phyloP scores from a whole-genome alignment of 2,888 invertebrate genomes.

The Ochropacha duplaris region DNA sequence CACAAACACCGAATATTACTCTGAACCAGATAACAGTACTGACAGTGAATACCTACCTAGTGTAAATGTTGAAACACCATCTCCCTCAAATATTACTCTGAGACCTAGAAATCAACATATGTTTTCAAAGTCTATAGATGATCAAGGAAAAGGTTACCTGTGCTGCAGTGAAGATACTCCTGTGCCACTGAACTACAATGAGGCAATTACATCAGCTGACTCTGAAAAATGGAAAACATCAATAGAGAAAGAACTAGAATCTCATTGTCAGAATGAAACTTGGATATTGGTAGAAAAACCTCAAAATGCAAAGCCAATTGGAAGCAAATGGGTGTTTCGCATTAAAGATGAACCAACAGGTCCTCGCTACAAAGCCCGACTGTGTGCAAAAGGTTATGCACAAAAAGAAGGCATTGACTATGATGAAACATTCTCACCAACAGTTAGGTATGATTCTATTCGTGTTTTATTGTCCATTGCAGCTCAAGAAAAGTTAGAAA shows the following conservation, averaged over 20 bases:
- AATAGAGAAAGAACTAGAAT: constrained; percentile 7
- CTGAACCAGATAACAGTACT: no score
- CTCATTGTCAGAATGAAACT: no score
- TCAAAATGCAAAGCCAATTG: constrained; percentile 6
- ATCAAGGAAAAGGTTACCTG: constrained; percentile 5
- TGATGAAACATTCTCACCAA: constrained; percentile 22
- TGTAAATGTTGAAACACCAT: no score
- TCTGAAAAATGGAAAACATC: no score
- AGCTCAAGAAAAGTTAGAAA: no score
- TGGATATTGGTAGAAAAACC: constrained; percentile 22
- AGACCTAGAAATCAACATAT: neutral
- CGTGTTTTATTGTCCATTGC: no score
- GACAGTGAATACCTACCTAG: no score
- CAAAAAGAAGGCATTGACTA: constrained; percentile 15
- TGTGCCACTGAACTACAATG: constrained; percentile 2
- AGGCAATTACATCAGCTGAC: constrained; percentile 12
- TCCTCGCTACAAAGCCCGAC: no score
- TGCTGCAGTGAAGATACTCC: neutral
- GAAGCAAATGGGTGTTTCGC: constrained; percentile 8
- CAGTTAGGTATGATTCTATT: constrained; percentile 24
- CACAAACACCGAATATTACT: no score
- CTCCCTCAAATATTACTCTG: no score
- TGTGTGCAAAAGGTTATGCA: no score
- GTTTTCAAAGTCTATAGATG: neutral
- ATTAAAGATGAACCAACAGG: no score